A percentile compares a stretch with the other conserved stretches of the same genome.
Evolutionary conservation across 2,113 vertebrate genomes (phyloP).

Genomic region (Pterocles orientalis): DNA sequence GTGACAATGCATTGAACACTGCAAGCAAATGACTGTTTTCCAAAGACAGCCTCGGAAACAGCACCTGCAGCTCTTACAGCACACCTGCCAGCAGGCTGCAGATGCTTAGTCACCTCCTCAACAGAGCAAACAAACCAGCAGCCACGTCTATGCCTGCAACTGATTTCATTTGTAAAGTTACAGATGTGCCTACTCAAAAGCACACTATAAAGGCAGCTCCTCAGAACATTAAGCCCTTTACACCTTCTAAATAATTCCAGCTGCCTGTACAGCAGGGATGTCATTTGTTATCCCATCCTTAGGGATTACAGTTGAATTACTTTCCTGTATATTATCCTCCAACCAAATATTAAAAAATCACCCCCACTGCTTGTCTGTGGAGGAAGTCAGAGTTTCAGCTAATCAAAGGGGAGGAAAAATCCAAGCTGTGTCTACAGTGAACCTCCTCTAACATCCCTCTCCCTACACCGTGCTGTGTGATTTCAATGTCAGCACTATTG

Average conservation of each 20-base stretch:
- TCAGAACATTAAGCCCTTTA: conserved; percentile 21
- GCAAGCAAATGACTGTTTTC: background rate
- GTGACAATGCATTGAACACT: background rate
- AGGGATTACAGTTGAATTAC: conserved; percentile 21
- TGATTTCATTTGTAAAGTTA: background rate
- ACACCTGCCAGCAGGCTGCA: background rate
- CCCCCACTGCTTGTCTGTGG: conserved; percentile 8
- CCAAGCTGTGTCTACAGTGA: background rate
- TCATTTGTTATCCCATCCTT: conserved; percentile 36
- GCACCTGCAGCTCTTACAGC: background rate
- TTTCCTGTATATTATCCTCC: conserved; percentile 32
- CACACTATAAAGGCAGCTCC: background rate
- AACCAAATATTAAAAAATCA: conserved; percentile 30
- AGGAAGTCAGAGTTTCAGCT: conserved; percentile 21
- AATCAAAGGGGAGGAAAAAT: background rate
- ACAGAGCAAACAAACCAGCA: background rate
- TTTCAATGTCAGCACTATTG: conserved; percentile 15
- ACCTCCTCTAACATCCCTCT: background rate
- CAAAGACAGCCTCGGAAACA: background rate
- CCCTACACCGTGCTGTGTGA: background rate
- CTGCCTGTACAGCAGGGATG: conserved; percentile 10
- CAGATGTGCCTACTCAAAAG: conserved; percentile 28
- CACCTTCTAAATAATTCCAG: conserved; percentile 34
- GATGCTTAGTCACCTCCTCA: conserved; percentile 1
- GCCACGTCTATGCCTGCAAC: background rate